A percentile compares a stretch with the other conserved stretches of the same genome.
Evolutionary conservation across 2,888 invertebrate genomes (phyloP).

Genomic region (Lithophane ornitopus): DNA sequence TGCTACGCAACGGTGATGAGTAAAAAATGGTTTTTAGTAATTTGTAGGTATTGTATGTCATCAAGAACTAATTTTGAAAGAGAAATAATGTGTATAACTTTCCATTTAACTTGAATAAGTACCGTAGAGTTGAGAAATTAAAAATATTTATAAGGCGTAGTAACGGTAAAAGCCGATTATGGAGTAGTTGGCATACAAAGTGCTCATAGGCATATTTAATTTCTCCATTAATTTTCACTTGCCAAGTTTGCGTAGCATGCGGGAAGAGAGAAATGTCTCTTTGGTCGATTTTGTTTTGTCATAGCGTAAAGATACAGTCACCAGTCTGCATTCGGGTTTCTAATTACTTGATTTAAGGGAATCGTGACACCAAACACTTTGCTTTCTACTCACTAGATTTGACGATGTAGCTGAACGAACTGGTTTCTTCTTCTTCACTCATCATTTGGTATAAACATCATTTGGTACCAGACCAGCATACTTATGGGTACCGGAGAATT

Average conservation of each 20-base stretch:
- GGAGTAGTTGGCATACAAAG: slow-evolving; percentile 7
- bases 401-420: neutral
- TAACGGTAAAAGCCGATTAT: slow-evolving; percentile 9
- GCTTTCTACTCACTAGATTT: neutral
- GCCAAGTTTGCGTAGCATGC: neutral
- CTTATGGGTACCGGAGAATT: neutral
- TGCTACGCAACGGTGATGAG: neutral
- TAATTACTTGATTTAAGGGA: neutral
- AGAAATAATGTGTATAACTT: slow-evolving; percentile 3
- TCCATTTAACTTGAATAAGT: slow-evolving; percentile 1
- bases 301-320: neutral
- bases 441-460: no score
- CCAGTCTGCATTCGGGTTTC: neutral
- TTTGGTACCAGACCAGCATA: neutral
- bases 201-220: slow-evolving; percentile 13
- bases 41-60: slow-evolving; percentile 14
- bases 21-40: slow-evolving; percentile 15
- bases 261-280: neutral
- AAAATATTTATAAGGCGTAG: slow-evolving; percentile 9
- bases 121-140: neutral
- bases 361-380: no score
- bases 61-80: neutral
- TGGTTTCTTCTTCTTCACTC: neutral
- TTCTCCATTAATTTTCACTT: slow-evolving; percentile 13
- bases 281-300: neutral